Evolutionary conservation across 64 coral and sea anemone species (phyloP), one percentile per base, ranked within the genome.

Genomic region (Pachyseris speciosa): DNA sequence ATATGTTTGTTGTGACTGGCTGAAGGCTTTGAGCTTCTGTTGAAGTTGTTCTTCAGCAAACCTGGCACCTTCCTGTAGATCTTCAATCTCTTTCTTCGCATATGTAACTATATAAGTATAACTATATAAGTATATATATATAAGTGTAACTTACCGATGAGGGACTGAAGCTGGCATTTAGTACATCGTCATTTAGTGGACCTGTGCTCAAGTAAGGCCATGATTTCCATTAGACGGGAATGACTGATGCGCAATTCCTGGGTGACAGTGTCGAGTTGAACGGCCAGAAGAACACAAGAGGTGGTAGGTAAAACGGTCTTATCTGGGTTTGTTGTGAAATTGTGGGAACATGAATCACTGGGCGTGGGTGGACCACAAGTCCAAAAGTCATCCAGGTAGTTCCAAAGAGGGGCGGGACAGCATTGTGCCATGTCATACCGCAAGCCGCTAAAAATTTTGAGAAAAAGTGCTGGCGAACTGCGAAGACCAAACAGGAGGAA

Each of bases 351-450:
- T 2, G 77, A n/a, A 24, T 38, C 19, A 20, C 39, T 22, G 4
- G 16, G 58, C 15, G 29, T 0, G 3, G 55, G 7, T 24, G 60
- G 57, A 11, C 59, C 80, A 66, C 57, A 84, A 26, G 80, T 42
- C 80, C 80, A 84, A 41, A 84, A 84, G 6, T 67, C 24, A 42
- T 48, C 59, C 3, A 66, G 80, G 37, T 84, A 84, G 80, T 84
- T 64, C 57, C 80, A 67, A 64, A 84, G n/a, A 11, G 53, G 37
- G 7, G 31, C 20, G 7, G 36, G n/a, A 11, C 60, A 57, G 2
- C 24, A 16, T 9, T 25, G 20, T 2, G 50, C 30, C 80, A 84
- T 84, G 17, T 29, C 37, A 28, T 40, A 84, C 17, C 0, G 39
- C 0, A 51, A n/a, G 2, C 41, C 28, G 44, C 22, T 29, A 13